A percentile compares a stretch with the other conserved stretches of the same genome.
phyloP scores from a whole-genome alignment of 2,113 vertebrate species.

The Dromaius novaehollandiae region DNA sequence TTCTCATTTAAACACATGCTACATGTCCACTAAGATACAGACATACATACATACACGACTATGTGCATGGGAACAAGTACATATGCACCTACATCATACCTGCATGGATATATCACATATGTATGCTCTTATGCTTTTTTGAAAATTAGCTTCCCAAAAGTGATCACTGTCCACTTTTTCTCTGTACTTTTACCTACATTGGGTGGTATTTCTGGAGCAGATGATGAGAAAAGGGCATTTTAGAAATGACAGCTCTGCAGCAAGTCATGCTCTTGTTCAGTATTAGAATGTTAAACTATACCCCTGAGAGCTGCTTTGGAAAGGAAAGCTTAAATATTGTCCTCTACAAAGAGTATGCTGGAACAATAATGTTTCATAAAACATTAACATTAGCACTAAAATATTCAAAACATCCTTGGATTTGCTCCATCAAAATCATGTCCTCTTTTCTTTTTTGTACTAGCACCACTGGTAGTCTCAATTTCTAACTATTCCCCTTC shows the following conservation, averaged over 20 bases:
- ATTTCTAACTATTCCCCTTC: not conserved
- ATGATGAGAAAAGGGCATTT: not conserved
- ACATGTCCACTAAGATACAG: not conserved
- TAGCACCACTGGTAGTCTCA: not conserved
- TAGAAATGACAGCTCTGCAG: not conserved
- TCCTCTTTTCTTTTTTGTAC: not conserved
- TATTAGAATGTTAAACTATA: not conserved
- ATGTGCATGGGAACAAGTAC: not conserved
- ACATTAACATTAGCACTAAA: constrained; percentile 10
- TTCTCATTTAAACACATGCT: not conserved
- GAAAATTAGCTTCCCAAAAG: not conserved
- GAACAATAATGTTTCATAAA: constrained; percentile 44
- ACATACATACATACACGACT: not conserved
- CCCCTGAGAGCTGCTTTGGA: constrained; percentile 6
- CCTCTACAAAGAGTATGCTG: not conserved
- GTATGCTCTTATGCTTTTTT: not conserved
- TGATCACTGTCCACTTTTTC: not conserved
- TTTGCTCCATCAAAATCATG: constrained; percentile 17
- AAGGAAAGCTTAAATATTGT: constrained; percentile 56
- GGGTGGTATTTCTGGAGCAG: not conserved
- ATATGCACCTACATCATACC: not conserved
- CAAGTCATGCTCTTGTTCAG: constrained; percentile 5
- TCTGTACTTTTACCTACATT: not conserved
- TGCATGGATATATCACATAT: not conserved
- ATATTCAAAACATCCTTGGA: constrained; percentile 44